Percentiles rank a stretch among this genome's conserved stretches.
phyloP scores from a whole-genome alignment of 2,113 vertebrate genomes.

The Neolamprologus falcicula region DNA sequence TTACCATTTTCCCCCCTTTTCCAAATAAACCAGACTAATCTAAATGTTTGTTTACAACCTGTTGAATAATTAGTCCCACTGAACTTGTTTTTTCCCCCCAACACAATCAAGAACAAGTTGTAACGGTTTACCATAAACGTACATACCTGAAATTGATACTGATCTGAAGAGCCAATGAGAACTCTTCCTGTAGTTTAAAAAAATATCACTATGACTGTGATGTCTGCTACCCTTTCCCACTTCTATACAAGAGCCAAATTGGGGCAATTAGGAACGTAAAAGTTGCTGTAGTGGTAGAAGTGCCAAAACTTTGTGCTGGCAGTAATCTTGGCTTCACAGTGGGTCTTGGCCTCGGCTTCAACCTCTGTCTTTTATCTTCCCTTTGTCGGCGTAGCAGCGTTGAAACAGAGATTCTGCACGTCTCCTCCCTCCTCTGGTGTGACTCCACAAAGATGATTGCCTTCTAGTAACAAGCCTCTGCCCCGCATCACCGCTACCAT shows the following conservation, averaged over 20 bases:
- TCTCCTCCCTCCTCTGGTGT: conserved; percentile 81
- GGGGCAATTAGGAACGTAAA: conserved; percentile 51
- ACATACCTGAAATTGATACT: background rate
- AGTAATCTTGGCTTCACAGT: conserved; percentile 86
- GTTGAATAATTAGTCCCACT: background rate
- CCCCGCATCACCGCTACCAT: conserved; percentile 51
- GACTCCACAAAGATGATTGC: conserved; percentile 88
- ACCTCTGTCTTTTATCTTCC: conserved; percentile 90
- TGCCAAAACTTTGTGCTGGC: conserved; percentile 53
- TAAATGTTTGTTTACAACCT: background rate
- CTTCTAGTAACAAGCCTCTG: conserved; percentile 87
- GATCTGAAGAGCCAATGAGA: background rate
- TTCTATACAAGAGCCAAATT: conserved; percentile 11
- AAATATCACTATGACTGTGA: background rate
- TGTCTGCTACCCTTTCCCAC: background rate
- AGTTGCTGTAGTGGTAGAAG: conserved; percentile 52
- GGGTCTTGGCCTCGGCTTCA: conserved; percentile 83
- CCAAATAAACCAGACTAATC: background rate
- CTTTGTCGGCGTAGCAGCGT: conserved; percentile 82
- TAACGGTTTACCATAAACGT: background rate
- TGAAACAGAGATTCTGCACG: conserved; percentile 74
- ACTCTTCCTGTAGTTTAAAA: background rate
- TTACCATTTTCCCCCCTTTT: rapidly evolving
- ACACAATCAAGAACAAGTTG: background rate
- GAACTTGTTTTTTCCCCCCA: background rate